Conservation (phyloP, 2,113 vertebrate genomes). For the Tetrax tetrax region DNA sequence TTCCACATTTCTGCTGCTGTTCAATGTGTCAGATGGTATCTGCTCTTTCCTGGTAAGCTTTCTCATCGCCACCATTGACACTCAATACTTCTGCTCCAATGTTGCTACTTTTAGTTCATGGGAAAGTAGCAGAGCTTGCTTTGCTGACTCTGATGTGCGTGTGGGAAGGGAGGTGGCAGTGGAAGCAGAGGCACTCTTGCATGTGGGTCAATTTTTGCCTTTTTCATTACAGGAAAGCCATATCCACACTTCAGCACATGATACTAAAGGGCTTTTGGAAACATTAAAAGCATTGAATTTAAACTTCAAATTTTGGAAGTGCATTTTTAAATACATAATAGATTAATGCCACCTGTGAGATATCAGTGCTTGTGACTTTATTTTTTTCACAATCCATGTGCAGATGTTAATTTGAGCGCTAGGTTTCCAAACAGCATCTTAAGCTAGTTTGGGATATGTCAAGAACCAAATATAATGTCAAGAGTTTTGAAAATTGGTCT, state of each 20-base stretch:
- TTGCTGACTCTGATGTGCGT: neutral
- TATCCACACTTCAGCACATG: neutral
- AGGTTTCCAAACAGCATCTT: neutral
- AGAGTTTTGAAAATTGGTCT: neutral
- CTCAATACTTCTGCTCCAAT: conserved; percentile 18
- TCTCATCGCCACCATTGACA: conserved; percentile 35
- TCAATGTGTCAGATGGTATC: conserved; percentile 48
- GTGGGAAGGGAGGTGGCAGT: neutral
- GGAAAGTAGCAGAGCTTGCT: neutral
- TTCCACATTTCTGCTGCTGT: conserved; percentile 51
- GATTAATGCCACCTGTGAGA: neutral
- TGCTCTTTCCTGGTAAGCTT: conserved; percentile 42
- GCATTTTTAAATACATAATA: neutral
- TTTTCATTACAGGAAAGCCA: neutral
- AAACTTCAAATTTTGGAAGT: neutral
- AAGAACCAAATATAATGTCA: neutral
- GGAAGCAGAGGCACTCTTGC: neutral
- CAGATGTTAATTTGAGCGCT: neutral
- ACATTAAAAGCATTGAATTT: neutral
- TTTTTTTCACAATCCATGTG: neutral
- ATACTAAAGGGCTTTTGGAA: neutral
- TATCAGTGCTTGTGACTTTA: neutral
- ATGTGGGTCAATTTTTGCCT: neutral
- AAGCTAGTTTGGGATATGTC: neutral
- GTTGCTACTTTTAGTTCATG: conserved; percentile 44